Percentiles rank a stretch among this genome's conserved stretches.
These are phyloP conservation scores for Trichogramma dendrolimi DNA, from an alignment of 2,888 invertebrate genomes.

Conservation along the genomic window DNA sequence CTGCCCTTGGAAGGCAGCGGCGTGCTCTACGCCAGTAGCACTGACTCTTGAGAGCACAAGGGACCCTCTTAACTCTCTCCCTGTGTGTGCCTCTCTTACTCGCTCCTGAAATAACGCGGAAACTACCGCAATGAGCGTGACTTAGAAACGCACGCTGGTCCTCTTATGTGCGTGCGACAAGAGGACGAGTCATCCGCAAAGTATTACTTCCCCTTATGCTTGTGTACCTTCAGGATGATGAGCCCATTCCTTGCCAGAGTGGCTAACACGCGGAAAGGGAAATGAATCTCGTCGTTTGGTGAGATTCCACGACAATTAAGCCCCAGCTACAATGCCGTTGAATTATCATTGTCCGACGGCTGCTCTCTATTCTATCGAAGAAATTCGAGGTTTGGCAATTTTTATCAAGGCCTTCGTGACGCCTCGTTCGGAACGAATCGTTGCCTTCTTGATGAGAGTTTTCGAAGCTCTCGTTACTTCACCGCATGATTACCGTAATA, in stretches of 20 bases:
- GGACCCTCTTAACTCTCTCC: constrained; percentile 34
- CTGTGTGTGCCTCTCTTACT: constrained; percentile 17
- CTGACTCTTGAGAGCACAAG: constrained; percentile 18
- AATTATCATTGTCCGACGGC: too few relatives aligned
- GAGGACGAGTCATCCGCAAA: constrained; percentile 34
- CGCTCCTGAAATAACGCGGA: constrained; percentile 19
- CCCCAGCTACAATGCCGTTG: too few relatives aligned
- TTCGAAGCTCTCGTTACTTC: too few relatives aligned
- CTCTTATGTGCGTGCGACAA: constrained; percentile 28
- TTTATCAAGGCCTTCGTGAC: too few relatives aligned
- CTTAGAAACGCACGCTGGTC: constrained; percentile 21
- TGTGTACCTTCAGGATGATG: constrained; percentile 2
- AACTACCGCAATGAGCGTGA: constrained; percentile 36
- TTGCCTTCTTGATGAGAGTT: too few relatives aligned
- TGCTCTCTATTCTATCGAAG: too few relatives aligned
- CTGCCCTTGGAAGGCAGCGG: background rate
- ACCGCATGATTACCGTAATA: too few relatives aligned
- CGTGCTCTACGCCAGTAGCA: background rate
- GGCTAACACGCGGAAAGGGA: too few relatives aligned
- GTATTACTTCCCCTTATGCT: constrained; percentile 29
- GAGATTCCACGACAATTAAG: too few relatives aligned
- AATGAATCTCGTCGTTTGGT: too few relatives aligned
- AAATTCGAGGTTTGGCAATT: too few relatives aligned
- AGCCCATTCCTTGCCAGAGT: background rate
- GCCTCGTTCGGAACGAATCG: too few relatives aligned